phyloP scores from a whole-genome alignment of 2,797 vertebrate genomes.

The Glyptemys insculpta region DNA sequence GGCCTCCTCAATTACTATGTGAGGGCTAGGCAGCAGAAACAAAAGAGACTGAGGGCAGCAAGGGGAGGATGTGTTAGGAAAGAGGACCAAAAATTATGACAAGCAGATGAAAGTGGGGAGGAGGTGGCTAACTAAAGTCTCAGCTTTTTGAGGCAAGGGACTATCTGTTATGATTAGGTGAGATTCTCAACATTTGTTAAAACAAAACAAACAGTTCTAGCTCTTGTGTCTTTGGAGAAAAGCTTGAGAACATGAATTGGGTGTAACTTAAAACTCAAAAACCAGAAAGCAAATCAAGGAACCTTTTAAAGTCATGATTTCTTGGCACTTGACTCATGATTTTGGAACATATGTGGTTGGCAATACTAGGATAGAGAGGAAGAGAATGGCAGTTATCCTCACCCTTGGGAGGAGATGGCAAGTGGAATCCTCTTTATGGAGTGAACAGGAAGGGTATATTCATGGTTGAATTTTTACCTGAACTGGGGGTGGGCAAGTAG shows the following conservation, averaged over 20 bases:
- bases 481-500: not conserved
- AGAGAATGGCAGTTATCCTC: not conserved
- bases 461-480: not conserved
- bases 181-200: not conserved
- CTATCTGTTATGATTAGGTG: not conserved
- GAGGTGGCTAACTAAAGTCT: not conserved
- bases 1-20: not conserved
- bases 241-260: not conserved
- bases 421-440: not conserved
- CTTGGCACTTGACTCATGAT: too few species aligned
- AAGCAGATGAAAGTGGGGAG: slow-evolving; percentile 14
- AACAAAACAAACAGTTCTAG: not conserved
- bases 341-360: not conserved
- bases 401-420: not conserved
- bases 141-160: too few species aligned
- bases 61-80: not conserved
- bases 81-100: not conserved
- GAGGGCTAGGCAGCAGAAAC: not conserved
- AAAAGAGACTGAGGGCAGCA: not conserved
- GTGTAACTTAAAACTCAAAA: not conserved
- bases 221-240: not conserved
- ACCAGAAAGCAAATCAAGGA: not conserved
- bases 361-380: not conserved
- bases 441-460: not conserved
- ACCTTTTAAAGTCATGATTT: not conserved